Evolutionary conservation across 2,888 invertebrate genomes (phyloP).

Genomic region (Eristalinus sepulchralis): DNA sequence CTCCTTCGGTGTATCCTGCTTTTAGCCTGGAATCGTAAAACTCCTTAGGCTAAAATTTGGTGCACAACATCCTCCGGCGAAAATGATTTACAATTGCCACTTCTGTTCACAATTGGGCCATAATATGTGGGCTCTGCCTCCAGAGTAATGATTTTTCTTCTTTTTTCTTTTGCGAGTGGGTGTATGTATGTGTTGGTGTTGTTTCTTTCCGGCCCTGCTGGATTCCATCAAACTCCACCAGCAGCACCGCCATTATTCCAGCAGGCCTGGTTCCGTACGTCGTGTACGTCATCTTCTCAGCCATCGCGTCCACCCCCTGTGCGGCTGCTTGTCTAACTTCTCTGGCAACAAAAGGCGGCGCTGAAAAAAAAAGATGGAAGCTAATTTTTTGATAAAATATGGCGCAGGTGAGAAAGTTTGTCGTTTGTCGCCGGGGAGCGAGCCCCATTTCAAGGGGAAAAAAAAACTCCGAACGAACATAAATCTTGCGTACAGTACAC

Average conservation of each 20-base stretch:
- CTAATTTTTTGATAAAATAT: constrained; percentile 63
- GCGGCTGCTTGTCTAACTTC: neutral
- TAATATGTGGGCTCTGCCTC: constrained; percentile 57
- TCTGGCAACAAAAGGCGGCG: neutral
- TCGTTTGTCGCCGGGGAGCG: constrained; percentile 49
- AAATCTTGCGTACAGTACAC: constrained; percentile 51
- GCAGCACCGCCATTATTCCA: constrained; percentile 34
- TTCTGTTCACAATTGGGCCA: constrained; percentile 68
- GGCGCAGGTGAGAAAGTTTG: constrained; percentile 68
- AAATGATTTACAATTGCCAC: constrained; percentile 71
- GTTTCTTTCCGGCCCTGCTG: neutral
- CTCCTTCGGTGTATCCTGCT: constrained; percentile 39
- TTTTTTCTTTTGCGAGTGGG: neutral
- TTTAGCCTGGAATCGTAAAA: constrained; percentile 49
- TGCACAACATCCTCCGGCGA: constrained; percentile 48
- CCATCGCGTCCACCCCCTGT: neutral
- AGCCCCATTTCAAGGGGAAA: neutral
- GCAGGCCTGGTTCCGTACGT: constrained; percentile 11
- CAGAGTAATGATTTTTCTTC: constrained; percentile 39
- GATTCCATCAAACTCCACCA: neutral
- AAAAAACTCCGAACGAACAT: constrained; percentile 47
- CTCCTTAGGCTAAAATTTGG: constrained; percentile 46
- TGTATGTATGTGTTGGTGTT: neutral
- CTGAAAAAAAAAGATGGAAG: constrained; percentile 14
- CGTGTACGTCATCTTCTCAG: constrained; percentile 4